Evolutionary conservation across 2,113 vertebrate genomes (phyloP), one percentile per base, ranked within the genome.

Genomic region (Chauna torquata): DNA sequence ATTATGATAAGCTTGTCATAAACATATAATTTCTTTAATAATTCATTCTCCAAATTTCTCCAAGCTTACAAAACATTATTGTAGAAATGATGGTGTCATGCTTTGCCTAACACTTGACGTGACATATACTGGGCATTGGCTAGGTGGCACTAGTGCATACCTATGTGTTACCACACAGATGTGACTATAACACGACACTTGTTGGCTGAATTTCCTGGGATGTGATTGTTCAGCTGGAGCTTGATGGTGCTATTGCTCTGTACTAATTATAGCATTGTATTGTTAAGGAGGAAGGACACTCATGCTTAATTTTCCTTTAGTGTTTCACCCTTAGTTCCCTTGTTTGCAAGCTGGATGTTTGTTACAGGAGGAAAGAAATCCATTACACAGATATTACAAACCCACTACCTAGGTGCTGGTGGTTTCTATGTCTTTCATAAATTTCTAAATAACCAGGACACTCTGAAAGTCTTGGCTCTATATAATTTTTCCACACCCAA

Each of bases 71-170:
- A 92, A 87, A 32, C 34, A 11, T 57, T 70, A 54, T 62, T 66
- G 58, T 50, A 28, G n/a, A 42, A 45, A 76, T 9, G 71, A 28
- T 7, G 34, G 22, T 55, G 77, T 59, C 36, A 7, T 15, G 52
- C 49, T n/a, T 58, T 86, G 55, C 64, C 47, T 24, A 62, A 72
- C 55, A 50, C 32, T 47, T 25, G 0, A 13, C 78, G 55, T 88
- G 94, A 96, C 90, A 94, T 97, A 68, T 4, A 0, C 90, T 71
- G 92, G 92, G 79, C 82, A 83, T 34, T 95, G 94, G 96, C 96
- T 97, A 97, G 96, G 86, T 97, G 96, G 96, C 96, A 96, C 96
- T 97, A 95, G 96, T 95, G 96, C 93, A 81, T 94, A 90, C 82
- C 70, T 54, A 22, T 59, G 88, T 70, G 79, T 74, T 42, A 78